A percentile compares a stretch with the other conserved stretches of the same genome.
phyloP scores from a whole-genome alignment of 1,140 invertebrate genomes.

The Copidosoma floridanum region DNA sequence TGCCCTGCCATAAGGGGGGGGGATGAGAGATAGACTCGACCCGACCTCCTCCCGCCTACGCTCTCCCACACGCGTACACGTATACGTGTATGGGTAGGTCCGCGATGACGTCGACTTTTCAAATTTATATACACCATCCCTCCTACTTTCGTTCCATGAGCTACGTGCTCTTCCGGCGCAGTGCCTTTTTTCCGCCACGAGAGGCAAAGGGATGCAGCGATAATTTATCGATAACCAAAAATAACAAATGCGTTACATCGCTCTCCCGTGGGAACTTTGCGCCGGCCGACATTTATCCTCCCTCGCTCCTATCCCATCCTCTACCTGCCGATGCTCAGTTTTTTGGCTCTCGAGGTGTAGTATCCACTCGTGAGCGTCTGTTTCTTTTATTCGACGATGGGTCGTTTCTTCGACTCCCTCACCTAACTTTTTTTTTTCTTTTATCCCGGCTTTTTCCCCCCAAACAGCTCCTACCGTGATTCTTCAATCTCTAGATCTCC shows the following conservation, averaged over 20 bases:
- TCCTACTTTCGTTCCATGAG: too few species aligned
- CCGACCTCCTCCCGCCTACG: constrained; percentile 15
- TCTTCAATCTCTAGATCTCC: too few species aligned
- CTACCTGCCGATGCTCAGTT: neutral
- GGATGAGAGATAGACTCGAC: neutral
- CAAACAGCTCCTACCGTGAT: too few species aligned
- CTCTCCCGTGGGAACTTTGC: constrained; percentile 12
- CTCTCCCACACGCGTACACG: too few species aligned
- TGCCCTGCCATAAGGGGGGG: too few species aligned
- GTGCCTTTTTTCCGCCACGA: too few species aligned
- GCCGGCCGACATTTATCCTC: neutral
- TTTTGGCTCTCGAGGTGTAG: neutral
- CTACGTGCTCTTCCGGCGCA: too few species aligned
- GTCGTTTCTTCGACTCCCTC: neutral
- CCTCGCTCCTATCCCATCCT: neutral
- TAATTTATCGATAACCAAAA: constrained; percentile 27
- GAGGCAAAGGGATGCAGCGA: too few species aligned
- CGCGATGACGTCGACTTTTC: constrained; percentile 25
- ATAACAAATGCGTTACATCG: constrained; percentile 14
- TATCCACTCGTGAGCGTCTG: neutral
- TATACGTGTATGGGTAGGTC: too few species aligned
- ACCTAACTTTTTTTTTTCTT: neutral
- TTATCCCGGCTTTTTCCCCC: neutral
- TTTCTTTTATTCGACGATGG: neutral
- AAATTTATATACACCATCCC: constrained; percentile 23